phyloP scores from a whole-genome alignment of 92 coral and sea anemone species.

The Montipora capitata region DNA sequence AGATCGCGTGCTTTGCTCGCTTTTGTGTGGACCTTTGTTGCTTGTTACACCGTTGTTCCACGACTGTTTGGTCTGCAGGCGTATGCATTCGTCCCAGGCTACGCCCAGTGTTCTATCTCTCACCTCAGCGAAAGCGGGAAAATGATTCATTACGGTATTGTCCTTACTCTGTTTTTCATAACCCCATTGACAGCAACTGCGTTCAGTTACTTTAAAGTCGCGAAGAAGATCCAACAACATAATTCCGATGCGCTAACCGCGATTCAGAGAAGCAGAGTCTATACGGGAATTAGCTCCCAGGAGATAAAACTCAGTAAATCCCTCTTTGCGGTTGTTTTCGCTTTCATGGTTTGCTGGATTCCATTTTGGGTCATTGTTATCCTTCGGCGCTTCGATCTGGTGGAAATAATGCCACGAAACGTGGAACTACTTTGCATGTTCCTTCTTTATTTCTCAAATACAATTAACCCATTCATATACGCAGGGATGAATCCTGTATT shows the following conservation, averaged over 20 bases:
- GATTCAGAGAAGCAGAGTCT: background rate
- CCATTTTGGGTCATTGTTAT: constrained; percentile 73
- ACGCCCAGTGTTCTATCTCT: constrained; percentile 67
- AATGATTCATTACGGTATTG: constrained; percentile 53
- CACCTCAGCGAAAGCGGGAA: constrained; percentile 53
- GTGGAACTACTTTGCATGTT: constrained; percentile 55
- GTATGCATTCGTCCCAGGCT: constrained; percentile 61
- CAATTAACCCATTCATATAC: constrained; percentile 63
- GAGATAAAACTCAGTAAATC: constrained; percentile 71
- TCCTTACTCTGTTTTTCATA: constrained; percentile 29
- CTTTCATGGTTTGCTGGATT: constrained; percentile 72
- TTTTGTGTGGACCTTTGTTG: constrained; percentile 45
- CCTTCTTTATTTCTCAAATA: constrained; percentile 47
- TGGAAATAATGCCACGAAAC: constrained; percentile 33
- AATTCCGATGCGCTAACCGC: constrained; percentile 16
- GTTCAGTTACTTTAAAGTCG: constrained; percentile 69
- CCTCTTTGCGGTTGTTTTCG: constrained; percentile 68
- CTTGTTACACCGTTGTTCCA: constrained; percentile 47
- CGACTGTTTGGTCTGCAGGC: constrained; percentile 51
- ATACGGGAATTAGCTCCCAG: constrained; percentile 26
- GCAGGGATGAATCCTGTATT: constrained; percentile 60
- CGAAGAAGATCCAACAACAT: constrained; percentile 50
- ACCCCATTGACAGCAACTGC: constrained; percentile 29
- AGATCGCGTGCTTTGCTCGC: constrained; percentile 42
- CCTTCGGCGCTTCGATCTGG: constrained; percentile 40